A percentile compares a stretch with the other conserved stretches of the same genome.
phyloP scores from a whole-genome alignment of 2,113 vertebrate species.

The Pterocles burchelli region DNA sequence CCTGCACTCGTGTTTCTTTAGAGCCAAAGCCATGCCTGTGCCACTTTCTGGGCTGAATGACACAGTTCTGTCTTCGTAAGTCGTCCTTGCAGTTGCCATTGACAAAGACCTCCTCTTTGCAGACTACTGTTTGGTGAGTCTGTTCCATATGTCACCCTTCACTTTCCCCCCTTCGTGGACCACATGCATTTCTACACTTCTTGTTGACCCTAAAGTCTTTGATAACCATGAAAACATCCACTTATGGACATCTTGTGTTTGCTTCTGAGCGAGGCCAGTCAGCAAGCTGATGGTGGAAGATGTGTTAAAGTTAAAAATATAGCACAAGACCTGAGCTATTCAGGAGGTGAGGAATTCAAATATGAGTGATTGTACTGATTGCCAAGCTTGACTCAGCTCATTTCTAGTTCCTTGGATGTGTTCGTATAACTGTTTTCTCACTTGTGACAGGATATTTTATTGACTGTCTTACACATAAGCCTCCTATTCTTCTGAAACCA shows the following conservation, averaged over 20 bases:
- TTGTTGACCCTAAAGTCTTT: neutral
- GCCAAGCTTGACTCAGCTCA: neutral
- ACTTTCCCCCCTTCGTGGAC: neutral
- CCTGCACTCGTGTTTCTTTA: neutral
- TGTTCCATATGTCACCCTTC: neutral
- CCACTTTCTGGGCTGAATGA: neutral
- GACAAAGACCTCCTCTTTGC: neutral
- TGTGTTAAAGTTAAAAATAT: neutral
- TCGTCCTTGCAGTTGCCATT: neutral
- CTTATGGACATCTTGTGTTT: neutral
- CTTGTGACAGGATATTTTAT: conserved; percentile 25
- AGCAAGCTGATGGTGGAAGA: neutral
- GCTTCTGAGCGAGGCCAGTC: neutral
- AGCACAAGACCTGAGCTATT: neutral
- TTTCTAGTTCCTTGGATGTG: neutral
- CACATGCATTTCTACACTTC: neutral
- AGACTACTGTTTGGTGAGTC: neutral
- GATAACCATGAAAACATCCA: fast-evolving
- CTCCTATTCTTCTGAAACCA: conserved; percentile 14
- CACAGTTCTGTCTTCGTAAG: neutral
- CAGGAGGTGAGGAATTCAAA: neutral
- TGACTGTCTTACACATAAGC: neutral
- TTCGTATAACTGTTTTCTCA: neutral
- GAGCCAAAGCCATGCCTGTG: neutral
- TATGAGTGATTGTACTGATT: neutral